Conservation (phyloP, 2,113 vertebrate species). For the Stomatorhinus ivindoensis region DNA sequence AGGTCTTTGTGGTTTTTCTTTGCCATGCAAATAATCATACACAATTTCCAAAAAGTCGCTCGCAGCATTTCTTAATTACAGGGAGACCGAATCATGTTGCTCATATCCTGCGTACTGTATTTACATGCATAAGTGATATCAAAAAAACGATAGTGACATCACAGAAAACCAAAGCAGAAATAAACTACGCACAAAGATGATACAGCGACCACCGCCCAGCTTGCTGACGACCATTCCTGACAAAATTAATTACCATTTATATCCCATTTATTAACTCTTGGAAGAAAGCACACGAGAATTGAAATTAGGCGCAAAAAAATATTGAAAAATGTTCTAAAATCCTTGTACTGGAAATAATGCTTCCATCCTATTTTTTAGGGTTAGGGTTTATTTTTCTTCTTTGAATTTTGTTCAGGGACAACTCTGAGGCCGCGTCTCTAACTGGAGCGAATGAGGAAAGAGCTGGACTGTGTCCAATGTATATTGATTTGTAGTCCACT, state of each 20-base stretch:
- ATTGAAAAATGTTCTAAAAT: background rate
- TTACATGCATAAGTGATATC: background rate
- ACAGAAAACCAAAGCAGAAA: background rate
- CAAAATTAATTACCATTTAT: background rate
- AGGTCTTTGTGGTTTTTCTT: background rate
- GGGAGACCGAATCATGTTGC: background rate
- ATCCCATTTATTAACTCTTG: background rate
- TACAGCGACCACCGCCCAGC: background rate
- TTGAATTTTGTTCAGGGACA: background rate
- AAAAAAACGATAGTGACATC: background rate
- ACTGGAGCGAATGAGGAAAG: slow-evolving; percentile 31
- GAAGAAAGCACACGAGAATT: background rate
- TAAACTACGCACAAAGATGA: background rate
- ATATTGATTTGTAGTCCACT: slow-evolving; percentile 46
- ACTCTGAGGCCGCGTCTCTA: background rate
- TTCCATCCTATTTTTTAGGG: background rate
- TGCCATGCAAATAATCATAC: background rate
- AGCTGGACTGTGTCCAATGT: slow-evolving; percentile 59
- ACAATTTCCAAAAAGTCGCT: background rate
- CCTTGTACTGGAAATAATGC: background rate
- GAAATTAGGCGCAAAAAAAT: background rate
- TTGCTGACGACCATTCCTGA: background rate
- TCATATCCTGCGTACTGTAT: background rate
- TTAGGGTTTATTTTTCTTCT: background rate
- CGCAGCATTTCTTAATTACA: background rate